Base-by-base conservation (phyloP, 2,797 vertebrate genomes). In the Paguma larvata region DNA sequence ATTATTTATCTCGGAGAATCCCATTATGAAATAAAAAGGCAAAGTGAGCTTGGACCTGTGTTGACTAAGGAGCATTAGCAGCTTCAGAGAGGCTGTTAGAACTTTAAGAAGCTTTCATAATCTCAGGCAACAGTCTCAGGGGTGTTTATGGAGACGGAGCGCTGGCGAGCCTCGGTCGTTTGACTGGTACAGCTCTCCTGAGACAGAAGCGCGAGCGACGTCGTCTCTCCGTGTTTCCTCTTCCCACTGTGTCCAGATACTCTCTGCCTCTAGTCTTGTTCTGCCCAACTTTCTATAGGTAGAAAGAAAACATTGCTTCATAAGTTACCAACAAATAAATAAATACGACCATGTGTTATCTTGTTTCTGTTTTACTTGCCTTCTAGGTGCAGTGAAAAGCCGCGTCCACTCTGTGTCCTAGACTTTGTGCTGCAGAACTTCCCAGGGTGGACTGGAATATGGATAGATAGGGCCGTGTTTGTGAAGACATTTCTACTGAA, bases 381-480 rank as follows among this genome's bases (percentile, higher is more conserved):
- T 41, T 56, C 53, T 68, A 23, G 34, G 59, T 32, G 14, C 9
- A 44, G 8, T 30, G 46, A 73, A 86, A 83, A 77, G 16, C 25
- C 12, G 9, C 15, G 15, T 90, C 90, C 63, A 32, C 41, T 10
- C 0, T n/a, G 1, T 15, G 44, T 21, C 0, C 56, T 23, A 21
- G 9, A 7, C 21, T 56, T 83, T 3, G 8, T 25, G 38, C 59
- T 85, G 13, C 3, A n/a, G 38, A 80, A 32, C 56, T 48, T 44
- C 38, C 38, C 48, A 12, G 9, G 0, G 14, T 30, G 14, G 11
- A 15, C 3, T 25, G 34, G 19, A 67, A 30, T 65, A 48, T 27
- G 10, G 0, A 6, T 30, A 32, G 0, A 5, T 30, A 32, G 1
- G 14, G 11, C 46, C 9, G 0, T 46, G 30, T 46, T n/a, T 72